Evolutionary conservation across 2,888 invertebrate species (phyloP), one percentile per base, ranked within the genome.

Genomic region (Dryococelus australis): DNA sequence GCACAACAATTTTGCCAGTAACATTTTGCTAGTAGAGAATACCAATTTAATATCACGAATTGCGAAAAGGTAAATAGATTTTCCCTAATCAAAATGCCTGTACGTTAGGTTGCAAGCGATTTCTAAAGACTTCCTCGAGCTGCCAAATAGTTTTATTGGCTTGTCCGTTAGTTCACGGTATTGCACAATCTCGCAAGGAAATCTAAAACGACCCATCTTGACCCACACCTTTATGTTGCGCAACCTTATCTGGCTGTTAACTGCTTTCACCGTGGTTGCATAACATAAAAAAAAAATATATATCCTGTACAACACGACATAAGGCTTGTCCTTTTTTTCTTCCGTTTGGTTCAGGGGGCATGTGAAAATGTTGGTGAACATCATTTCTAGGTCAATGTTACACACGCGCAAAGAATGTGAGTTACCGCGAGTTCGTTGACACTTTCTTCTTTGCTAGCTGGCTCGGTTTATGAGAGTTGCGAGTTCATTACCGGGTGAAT

Each of bases 201-300:
- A 65, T 65, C 65, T 65, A 20, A 65, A n/a, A 65, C 65, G 65
- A 65, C 65, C 65, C 65, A 65, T 65, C 65, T 65, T 65, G 65
- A 65, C 65, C 65, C 65, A 65, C 24, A n/a, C 65, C 65, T 65
- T 65, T 24, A 65, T 24, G 65, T 65, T 65, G n/a, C 65, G 65
- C 65, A 65, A 65, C 65, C 65, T 65, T 65, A 65, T 65, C 65
- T 65, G 65, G 65, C 65, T 65, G 65, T 65, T 65, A 65, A 65
- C 65, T 65, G 65, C 65, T 65, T 65, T 65, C 65, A 65, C 65
- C 65, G 65, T 24, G 24, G 65, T 65, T 65, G n/a, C 65, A 6
- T 65, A 65, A 65, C 65, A 65, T 24, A 65, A 24, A 16, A 16
- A 8, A 65, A 51, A 51, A 51, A 65, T 12, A n/a, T 65, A 20